A percentile compares a stretch with the other conserved stretches of the same genome.
phyloP scores from a whole-genome alignment of 2,113 vertebrate genomes.

The Scalopus aquaticus region DNA sequence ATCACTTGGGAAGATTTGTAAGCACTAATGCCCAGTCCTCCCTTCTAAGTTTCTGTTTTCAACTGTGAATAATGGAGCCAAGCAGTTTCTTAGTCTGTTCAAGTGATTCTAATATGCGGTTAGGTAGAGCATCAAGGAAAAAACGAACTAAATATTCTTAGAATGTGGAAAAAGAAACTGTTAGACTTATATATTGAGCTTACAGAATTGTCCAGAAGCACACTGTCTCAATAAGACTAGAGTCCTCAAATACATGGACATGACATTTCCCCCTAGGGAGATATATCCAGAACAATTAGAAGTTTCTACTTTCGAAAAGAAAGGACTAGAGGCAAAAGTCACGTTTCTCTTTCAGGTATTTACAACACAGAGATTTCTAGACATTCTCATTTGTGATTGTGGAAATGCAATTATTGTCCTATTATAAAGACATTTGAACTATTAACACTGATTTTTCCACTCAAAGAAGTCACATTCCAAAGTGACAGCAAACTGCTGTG shows the following conservation, averaged over 20 bases:
- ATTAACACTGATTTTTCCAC: not conserved
- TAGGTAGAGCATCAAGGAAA: not conserved
- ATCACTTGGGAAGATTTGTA: not conserved
- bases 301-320: too few relatives aligned
- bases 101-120: not conserved
- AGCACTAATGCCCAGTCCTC: not conserved
- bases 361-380: not conserved
- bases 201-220: not conserved
- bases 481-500: not conserved
- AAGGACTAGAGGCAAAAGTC: not conserved
- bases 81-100: not conserved
- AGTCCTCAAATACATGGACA: not conserved
- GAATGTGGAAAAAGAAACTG: not conserved
- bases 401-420: not conserved
- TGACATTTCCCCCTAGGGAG: too few relatives aligned
- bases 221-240: not conserved
- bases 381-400: not conserved
- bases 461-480: not conserved
- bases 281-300: too few relatives aligned
- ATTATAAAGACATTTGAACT: not conserved
- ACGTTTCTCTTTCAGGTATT: not conserved
- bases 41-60: not conserved
- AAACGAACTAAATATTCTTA: not conserved
- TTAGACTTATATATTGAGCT: not conserved
- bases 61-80: not conserved